Conservation (phyloP, 2,888 invertebrate species). For the Agrenia bidenticulata region DNA sequence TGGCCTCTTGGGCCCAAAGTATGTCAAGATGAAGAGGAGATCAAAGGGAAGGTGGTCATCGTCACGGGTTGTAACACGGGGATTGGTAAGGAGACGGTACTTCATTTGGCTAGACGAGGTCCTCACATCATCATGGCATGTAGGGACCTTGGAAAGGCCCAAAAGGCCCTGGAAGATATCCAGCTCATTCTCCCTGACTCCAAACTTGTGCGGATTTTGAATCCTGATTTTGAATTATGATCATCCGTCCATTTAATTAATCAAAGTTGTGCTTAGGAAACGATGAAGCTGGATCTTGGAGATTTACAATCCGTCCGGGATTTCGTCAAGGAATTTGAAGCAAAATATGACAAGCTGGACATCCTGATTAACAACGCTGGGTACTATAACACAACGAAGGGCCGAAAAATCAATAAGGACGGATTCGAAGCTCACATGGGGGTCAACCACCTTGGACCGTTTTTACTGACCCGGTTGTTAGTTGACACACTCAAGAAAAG, state of each 20-base stretch:
- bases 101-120: slow-evolving; percentile 36
- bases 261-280: slow-evolving; percentile 44
- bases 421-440: slow-evolving; percentile 57
- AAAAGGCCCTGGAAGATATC: slow-evolving; percentile 33
- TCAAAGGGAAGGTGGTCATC: slow-evolving; percentile 38
- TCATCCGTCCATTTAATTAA: background rate
- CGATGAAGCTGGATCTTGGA: slow-evolving; percentile 57
- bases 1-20: slow-evolving; percentile 14
- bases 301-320: slow-evolving; percentile 56
- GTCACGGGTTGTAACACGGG: slow-evolving; percentile 41
- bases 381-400: slow-evolving; percentile 47
- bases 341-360: slow-evolving; percentile 54
- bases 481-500: slow-evolving; percentile 55
- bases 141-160: slow-evolving; percentile 37
- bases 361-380: slow-evolving; percentile 58
- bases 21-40: slow-evolving; percentile 34
- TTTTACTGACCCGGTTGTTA: slow-evolving; percentile 58
- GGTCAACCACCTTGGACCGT: slow-evolving; percentile 59
- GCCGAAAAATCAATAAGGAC: slow-evolving; percentile 52
- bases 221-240: background rate
- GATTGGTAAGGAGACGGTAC: slow-evolving; percentile 30
- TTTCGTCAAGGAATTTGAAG: slow-evolving; percentile 56
- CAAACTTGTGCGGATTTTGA: slow-evolving; percentile 16
- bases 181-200: slow-evolving; percentile 18
- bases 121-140: slow-evolving; percentile 38